Conservation (phyloP, 2,888 invertebrate species). For the Zelleria hepariella region DNA sequence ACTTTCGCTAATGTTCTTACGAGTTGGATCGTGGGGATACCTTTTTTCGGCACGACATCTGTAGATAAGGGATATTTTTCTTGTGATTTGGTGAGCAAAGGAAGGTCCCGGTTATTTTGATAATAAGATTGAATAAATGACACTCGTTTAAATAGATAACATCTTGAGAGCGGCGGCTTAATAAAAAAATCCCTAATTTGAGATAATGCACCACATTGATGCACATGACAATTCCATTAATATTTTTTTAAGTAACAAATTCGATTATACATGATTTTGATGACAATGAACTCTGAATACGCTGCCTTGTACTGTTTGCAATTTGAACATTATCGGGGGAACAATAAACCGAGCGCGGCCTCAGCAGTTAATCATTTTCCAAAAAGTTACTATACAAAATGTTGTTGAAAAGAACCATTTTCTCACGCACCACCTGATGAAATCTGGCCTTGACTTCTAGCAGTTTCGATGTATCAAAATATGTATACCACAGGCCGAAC, state of each 20-base stretch:
- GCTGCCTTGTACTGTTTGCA: background rate
- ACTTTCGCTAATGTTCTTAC: constrained; percentile 36
- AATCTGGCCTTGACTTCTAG: background rate
- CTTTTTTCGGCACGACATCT: background rate
- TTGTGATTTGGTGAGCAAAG: background rate
- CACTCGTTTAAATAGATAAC: background rate
- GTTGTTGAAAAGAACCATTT: background rate
- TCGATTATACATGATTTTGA: background rate
- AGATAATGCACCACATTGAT: background rate
- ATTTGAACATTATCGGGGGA: background rate
- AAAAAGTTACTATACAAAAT: background rate
- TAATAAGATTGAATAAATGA: background rate
- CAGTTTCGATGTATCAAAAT: too few species aligned
- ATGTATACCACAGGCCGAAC: too few species aligned
- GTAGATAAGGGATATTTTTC: background rate
- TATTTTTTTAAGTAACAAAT: background rate
- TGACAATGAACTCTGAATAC: background rate
- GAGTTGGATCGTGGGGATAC: constrained; percentile 14
- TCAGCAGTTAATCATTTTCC: background rate
- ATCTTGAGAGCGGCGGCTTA: background rate
- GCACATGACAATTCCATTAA: background rate
- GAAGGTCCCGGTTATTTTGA: background rate
- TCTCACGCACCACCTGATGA: background rate
- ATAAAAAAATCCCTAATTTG: background rate
- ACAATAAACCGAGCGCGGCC: background rate